Conservation (phyloP, 1,140 invertebrate species). For the Saccostrea glomerata region DNA sequence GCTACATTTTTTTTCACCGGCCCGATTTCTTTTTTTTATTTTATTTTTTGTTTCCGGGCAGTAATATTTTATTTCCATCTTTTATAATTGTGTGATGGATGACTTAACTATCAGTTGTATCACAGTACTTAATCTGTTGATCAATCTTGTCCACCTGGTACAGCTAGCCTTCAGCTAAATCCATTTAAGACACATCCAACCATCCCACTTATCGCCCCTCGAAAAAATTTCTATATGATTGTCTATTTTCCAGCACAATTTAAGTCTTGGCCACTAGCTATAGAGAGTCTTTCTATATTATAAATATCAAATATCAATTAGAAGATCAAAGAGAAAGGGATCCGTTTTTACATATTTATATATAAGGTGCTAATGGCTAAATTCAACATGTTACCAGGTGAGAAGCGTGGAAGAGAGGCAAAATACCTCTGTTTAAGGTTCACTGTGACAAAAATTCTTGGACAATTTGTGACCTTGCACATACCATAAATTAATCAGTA, state of each 20-base stretch:
- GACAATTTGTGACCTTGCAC: too few species aligned
- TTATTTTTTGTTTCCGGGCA: neutral
- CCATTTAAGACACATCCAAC: neutral
- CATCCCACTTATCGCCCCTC: neutral
- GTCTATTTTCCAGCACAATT: neutral
- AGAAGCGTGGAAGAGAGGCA: neutral
- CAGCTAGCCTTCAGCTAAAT: neutral
- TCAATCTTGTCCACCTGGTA: neutral
- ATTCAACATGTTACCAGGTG: neutral
- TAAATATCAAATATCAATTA: constrained; percentile 9
- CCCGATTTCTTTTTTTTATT: neutral
- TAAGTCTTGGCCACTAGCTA: constrained; percentile 12
- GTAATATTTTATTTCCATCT: constrained; percentile 2
- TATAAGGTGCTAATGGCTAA: neutral
- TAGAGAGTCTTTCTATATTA: neutral
- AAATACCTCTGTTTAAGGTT: neutral
- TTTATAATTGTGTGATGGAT: neutral
- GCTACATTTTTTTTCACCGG: too few species aligned
- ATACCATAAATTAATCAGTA: too few species aligned
- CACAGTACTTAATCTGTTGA: neutral
- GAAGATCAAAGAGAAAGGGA: neutral
- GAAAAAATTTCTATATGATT: neutral
- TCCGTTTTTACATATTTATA: neutral
- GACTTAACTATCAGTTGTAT: neutral
- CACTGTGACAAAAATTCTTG: too few species aligned